Evolutionary conservation across 2,888 invertebrate genomes (phyloP).

Genomic region (Luffia ferchaultella): DNA sequence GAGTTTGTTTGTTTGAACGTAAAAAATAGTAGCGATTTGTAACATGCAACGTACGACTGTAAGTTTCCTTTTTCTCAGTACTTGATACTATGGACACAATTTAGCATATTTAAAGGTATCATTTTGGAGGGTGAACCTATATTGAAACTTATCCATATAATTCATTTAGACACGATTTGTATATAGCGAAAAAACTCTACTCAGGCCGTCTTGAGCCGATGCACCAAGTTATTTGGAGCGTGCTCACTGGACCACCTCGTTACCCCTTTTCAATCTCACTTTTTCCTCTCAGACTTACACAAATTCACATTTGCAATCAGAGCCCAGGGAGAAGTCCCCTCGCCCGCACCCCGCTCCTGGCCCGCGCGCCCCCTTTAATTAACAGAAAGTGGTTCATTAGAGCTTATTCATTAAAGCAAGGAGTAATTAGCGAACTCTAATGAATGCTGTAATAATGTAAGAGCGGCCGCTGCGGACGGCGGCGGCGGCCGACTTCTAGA

Average conservation of each 20-base stretch:
- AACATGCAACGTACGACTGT: too few species aligned
- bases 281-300: conserved; percentile 62
- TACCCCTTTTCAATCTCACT: conserved; percentile 61
- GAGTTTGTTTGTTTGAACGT: too few species aligned
- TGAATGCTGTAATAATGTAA: conserved; percentile 84
- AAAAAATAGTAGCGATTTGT: too few species aligned
- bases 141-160: too few species aligned
- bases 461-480: conserved; percentile 61
- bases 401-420: conserved; percentile 91
- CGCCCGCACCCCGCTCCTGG: conserved; percentile 19
- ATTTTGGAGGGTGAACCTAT: too few species aligned
- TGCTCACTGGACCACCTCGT: conserved; percentile 55
- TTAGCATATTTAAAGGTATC: too few species aligned
- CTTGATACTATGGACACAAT: too few species aligned
- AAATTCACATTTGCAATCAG: conserved; percentile 68
- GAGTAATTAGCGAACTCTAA: conserved; percentile 90
- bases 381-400: conserved; percentile 92
- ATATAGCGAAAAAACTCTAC: too few species aligned
- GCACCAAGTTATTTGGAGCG: conserved; percentile 45
- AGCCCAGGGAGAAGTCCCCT: conserved; percentile 59
- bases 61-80: too few species aligned
- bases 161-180: too few species aligned
- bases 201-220: neutral
- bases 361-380: conserved; percentile 77
- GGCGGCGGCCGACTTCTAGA: conserved; percentile 58